phyloP scores from a whole-genome alignment of 2,888 invertebrate species.

The Ochropleura plecta region DNA sequence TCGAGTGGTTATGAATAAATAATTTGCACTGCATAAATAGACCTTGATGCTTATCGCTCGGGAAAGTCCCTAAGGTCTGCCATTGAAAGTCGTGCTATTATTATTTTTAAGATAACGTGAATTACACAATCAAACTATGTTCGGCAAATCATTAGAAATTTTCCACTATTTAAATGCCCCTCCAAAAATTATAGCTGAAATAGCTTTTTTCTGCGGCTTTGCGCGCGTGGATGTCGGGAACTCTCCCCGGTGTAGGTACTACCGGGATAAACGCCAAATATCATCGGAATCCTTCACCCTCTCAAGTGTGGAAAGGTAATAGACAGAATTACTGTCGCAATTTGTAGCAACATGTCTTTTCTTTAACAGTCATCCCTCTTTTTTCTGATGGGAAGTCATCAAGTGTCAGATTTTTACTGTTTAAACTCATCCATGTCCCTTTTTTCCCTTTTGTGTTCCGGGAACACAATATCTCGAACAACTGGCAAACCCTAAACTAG shows the following conservation, averaged over 20 bases:
- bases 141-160: not conserved
- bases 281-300: not conserved
- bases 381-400: no score
- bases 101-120: not conserved
- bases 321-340: not conserved
- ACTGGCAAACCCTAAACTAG: no score
- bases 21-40: not conserved
- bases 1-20: no score
- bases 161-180: not conserved
- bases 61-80: slow-evolving; percentile 5
- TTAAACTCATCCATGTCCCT: no score
- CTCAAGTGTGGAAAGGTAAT: not conserved
- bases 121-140: not conserved
- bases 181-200: not conserved
- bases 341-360: no score
- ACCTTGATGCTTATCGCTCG: not conserved
- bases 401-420: no score
- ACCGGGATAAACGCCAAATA: not conserved
- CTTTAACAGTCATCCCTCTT: no score
- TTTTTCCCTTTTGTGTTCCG: no score
- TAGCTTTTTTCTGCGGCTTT: not conserved
- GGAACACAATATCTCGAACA: no score
- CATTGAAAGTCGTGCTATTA: not conserved
- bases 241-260: not conserved
- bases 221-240: not conserved